Conservation (phyloP, 2,888 invertebrate species). For the Chloroclysta siterata region DNA sequence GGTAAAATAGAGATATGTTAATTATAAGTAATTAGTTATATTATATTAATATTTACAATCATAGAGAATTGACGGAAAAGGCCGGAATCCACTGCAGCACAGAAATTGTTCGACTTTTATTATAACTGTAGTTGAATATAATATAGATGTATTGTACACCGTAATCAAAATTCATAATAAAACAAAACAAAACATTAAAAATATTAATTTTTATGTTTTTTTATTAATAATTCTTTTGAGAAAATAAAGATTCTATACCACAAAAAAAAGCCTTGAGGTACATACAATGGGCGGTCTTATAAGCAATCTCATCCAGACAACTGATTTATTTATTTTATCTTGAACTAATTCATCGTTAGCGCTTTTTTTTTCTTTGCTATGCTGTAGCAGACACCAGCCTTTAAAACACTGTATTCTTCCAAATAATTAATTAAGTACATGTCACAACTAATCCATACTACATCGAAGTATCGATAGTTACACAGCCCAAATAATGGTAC, state of each 20-base stretch:
- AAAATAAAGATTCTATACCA: too few species aligned
- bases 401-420: background rate
- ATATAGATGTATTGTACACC: too few species aligned
- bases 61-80: constrained; percentile 13
- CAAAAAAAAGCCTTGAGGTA: too few species aligned
- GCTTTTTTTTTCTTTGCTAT: background rate
- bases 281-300: too few species aligned
- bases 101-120: background rate
- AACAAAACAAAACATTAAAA: too few species aligned
- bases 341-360: background rate
- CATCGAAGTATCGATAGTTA: constrained; percentile 41
- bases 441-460: constrained; percentile 37
- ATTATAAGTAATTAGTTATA: constrained; percentile 36
- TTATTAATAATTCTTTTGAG: too few species aligned
- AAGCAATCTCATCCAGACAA: too few species aligned
- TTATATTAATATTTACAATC: constrained; percentile 36
- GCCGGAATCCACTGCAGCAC: constrained; percentile 11
- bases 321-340: too few species aligned
- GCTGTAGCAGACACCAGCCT: constrained; percentile 4
- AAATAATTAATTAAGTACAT: constrained; percentile 41
- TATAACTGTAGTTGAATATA: too few species aligned
- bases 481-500: constrained; percentile 63
- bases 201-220: too few species aligned
- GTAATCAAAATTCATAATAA: too few species aligned
- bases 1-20: constrained; percentile 69